Conservation (phyloP, 2,113 vertebrate species). For the Lates calcarifer region DNA sequence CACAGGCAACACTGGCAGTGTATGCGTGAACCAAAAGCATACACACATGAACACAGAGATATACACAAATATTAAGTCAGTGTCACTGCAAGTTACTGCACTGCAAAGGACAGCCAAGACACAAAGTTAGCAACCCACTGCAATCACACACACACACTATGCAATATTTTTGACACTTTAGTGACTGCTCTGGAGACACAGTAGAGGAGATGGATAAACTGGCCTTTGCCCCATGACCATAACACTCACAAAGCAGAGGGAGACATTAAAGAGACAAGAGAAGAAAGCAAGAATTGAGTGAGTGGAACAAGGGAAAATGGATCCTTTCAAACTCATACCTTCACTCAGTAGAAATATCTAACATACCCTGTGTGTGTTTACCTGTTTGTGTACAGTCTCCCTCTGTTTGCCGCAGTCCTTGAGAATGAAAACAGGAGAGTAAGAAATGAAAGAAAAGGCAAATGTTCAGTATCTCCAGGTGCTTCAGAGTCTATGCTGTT, state of each 20-base stretch:
- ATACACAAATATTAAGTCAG: background rate
- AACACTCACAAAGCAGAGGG: background rate
- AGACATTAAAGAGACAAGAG: background rate
- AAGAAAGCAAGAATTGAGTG: background rate
- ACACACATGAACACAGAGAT: constrained; percentile 5
- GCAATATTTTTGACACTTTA: background rate
- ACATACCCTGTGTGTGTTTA: background rate
- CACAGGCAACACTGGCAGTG: constrained; percentile 25
- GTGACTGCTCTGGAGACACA: background rate
- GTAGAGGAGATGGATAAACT: background rate
- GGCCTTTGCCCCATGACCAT: background rate
- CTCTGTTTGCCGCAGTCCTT: background rate
- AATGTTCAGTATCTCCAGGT: background rate
- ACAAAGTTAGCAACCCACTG: background rate
- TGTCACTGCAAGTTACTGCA: constrained; percentile 1
- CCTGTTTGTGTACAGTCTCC: too few species aligned
- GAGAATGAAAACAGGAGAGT: background rate
- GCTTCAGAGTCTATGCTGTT: background rate
- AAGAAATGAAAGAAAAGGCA: background rate
- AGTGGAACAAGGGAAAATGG: background rate
- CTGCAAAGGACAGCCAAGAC: background rate
- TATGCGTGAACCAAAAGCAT: constrained; percentile 1
- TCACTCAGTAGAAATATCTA: background rate
- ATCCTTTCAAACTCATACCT: background rate
- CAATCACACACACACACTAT: background rate